These are phyloP conservation scores for Parasteatoda tepidariorum DNA, from an alignment of 1,140 invertebrate species.

Conservation along the genomic window DNA sequence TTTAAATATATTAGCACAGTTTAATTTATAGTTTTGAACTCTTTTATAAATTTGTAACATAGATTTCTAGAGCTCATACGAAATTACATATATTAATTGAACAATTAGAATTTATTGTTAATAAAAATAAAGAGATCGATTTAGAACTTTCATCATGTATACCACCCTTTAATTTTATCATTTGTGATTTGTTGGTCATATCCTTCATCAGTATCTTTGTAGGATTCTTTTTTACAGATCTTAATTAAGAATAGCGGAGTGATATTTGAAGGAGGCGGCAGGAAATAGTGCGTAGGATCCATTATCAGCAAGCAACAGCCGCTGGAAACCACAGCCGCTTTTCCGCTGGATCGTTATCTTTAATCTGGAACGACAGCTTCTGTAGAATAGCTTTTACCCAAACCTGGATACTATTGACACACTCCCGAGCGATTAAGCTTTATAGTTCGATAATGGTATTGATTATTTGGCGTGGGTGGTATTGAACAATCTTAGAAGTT, in stretches of 20 bases:
- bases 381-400: constrained; percentile 28
- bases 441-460: constrained; percentile 13
- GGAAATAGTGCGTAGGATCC: constrained; percentile 43
- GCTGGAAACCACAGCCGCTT: constrained; percentile 8
- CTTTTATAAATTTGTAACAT: no score
- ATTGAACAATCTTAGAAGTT: neutral
- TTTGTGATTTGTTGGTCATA: no score
- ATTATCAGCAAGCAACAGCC: constrained; percentile 27
- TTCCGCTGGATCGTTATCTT: constrained; percentile 47
- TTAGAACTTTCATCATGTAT: no score
- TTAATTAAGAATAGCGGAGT: constrained; percentile 36
- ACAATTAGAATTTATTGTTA: no score
- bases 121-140: no score
- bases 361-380: constrained; percentile 44
- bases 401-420: constrained; percentile 19
- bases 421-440: constrained; percentile 11
- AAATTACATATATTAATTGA: no score
- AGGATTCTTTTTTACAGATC: neutral
- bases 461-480: constrained; percentile 20
- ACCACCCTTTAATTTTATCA: no score
- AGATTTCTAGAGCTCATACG: no score
- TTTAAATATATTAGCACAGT: no score
- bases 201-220: no score
- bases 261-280: constrained; percentile 20
- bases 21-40: no score